Evolutionary conservation across 2,113 vertebrate species (phyloP), one percentile per base, ranked within the genome.

Genomic region (Verasper variegatus): DNA sequence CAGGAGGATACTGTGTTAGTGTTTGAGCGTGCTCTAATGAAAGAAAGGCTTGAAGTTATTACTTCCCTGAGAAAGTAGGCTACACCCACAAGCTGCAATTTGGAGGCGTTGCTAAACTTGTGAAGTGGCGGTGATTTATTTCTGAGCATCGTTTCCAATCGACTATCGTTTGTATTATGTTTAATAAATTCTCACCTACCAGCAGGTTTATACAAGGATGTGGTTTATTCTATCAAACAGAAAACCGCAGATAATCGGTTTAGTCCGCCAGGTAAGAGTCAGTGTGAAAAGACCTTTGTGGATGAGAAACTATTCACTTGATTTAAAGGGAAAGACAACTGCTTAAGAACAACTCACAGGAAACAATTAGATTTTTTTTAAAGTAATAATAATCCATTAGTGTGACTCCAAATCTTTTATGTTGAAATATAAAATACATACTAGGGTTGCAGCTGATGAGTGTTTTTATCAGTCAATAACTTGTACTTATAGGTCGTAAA

Each of bases 31-130:
- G 58, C 54, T 15, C 75, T 86, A 74, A 84, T 84, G 76, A 88
- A 88, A 71, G 83, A 83, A 13, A 76, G 54, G 71, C 71, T 56
- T 61, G 51, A 27, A 58, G 49, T 71, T 74, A 62, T 84, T 75
- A 73, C 72, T 80, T 79, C 45, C 77, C 66, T 65, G 63, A 74
- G 78, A 85, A 88, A 85, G 67, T 81, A 81, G 74, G 80, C 78
- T 85, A 58, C 68, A 76, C 68, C 26, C 75, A 77, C 51, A 40
- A 26, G 68, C 68, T 79, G 52, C 67, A 67, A 37, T 83, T 55
- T 63, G 64, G 47, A 81, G 81, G 74, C 64, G 76, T 76, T 51
- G 61, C 68, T 65, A 64, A 84, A 74, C 54, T 31, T 71, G 74
- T 74, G 83, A 77, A 83, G 83, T 64, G 79, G 68, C 13, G 13